Evolutionary conservation across 1,140 invertebrate species (phyloP).

Genomic region (Temnothorax nylanderi): DNA sequence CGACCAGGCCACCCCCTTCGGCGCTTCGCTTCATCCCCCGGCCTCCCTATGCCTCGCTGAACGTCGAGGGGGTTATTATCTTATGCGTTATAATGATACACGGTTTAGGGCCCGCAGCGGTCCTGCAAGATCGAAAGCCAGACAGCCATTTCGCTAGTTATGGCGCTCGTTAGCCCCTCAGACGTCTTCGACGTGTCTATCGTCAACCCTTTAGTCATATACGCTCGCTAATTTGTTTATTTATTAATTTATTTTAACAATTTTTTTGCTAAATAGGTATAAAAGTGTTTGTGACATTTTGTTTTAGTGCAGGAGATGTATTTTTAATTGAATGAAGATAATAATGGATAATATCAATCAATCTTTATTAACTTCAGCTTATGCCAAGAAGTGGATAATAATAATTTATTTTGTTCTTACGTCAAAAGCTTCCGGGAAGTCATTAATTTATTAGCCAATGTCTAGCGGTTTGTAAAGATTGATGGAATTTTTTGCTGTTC

Average conservation of each 20-base stretch:
- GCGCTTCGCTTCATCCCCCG: conserved; percentile 72
- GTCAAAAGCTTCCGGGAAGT: not conserved
- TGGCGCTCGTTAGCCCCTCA: conserved; percentile 26
- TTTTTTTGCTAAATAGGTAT: not conserved
- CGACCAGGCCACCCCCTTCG: conserved; percentile 65
- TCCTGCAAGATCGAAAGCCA: conserved; percentile 75
- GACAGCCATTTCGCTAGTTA: conserved; percentile 44
- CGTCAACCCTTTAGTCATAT: not conserved
- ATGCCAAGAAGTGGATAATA: not conserved
- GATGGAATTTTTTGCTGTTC: not conserved
- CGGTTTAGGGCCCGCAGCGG: conserved; percentile 72
- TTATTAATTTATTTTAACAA: not conserved
- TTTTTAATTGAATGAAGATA: not conserved
- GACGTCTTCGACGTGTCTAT: conserved; percentile 18
- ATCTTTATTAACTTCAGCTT: too few species aligned
- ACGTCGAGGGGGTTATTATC: conserved; percentile 81
- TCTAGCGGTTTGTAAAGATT: not conserved
- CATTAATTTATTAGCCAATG: not conserved
- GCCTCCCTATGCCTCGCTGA: conserved; percentile 76
- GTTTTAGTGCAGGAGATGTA: not conserved
- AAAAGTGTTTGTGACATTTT: not conserved
- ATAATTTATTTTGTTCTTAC: not conserved
- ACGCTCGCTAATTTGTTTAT: not conserved
- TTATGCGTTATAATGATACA: conserved; percentile 80
- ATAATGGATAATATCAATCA: too few species aligned